phyloP scores from a whole-genome alignment of 2,797 vertebrate species.

The Syngnathus acus region DNA sequence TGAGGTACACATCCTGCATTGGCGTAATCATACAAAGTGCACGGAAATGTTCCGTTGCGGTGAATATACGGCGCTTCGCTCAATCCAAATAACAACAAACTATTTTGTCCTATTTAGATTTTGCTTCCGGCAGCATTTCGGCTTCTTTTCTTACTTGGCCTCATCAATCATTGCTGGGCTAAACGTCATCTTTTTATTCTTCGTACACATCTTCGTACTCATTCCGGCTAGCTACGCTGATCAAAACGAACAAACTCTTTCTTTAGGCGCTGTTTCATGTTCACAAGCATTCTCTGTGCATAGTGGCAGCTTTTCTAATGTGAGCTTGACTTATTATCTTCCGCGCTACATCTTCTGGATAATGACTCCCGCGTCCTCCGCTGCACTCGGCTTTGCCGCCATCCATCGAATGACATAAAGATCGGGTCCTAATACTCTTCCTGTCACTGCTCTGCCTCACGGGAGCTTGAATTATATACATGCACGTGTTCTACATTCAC shows the following conservation, averaged over 20 bases:
- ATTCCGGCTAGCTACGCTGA: not conserved
- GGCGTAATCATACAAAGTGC: not conserved
- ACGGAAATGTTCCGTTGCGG: too few species aligned
- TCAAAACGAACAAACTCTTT: too few species aligned
- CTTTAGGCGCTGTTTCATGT: not conserved
- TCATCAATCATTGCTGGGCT: not conserved
- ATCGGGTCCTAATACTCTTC: not conserved
- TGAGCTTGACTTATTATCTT: not conserved
- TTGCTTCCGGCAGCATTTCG: too few species aligned
- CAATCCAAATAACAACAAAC: too few species aligned
- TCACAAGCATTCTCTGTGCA: not conserved
- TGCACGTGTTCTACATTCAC: not conserved
- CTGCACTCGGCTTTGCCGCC: not conserved
- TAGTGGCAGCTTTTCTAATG: constrained; percentile 1
- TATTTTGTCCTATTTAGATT: too few species aligned
- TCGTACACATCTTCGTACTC: not conserved
- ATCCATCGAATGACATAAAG: not conserved
- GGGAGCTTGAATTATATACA: not conserved
- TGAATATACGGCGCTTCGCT: too few species aligned
- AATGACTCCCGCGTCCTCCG: not conserved
- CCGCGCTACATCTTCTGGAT: not conserved
- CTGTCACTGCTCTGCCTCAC: not conserved
- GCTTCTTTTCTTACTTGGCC: not conserved
- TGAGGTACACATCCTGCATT: constrained; percentile 70
- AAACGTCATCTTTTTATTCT: not conserved